These are phyloP conservation scores for Damaliscus lunatus DNA, from an alignment of 2,113 vertebrate species.

Conservation along the genomic window DNA sequence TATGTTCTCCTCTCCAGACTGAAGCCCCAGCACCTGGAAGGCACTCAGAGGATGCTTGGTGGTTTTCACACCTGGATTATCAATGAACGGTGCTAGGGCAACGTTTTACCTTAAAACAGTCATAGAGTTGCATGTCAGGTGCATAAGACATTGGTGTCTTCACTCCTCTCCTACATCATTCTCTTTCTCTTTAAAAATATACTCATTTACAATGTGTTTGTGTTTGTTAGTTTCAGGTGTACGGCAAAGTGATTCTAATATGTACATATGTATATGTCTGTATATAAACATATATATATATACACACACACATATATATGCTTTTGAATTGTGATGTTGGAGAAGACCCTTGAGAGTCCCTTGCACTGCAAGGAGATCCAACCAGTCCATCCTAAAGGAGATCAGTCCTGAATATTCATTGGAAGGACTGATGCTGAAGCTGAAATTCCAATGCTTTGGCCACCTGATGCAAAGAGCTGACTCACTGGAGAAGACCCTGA, in stretches of 20 bases:
- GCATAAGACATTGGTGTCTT: rapidly evolving
- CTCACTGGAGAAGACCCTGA: background rate
- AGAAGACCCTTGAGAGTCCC: background rate
- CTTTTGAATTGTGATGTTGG: background rate
- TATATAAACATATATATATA: rapidly evolving
- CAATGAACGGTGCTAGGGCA: background rate
- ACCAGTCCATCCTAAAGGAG: background rate
- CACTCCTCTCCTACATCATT: background rate
- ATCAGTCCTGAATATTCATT: background rate
- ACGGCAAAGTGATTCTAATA: background rate
- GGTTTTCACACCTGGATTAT: background rate
- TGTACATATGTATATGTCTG: background rate
- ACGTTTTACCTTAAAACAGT: background rate
- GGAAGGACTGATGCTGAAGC: background rate
- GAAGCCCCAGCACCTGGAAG: background rate
- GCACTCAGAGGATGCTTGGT: background rate
- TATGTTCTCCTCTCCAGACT: background rate
- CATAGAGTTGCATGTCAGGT: background rate
- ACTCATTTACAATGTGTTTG: background rate
- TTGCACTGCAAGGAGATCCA: background rate
- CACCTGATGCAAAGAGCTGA: background rate
- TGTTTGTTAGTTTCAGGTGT: background rate
- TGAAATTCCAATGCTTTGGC: background rate
- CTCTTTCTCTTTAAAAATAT: background rate
- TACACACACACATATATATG: background rate